Base-by-base conservation (phyloP, 2,113 vertebrate genomes). In the Sinocyclocheilus anophthalmus region DNA sequence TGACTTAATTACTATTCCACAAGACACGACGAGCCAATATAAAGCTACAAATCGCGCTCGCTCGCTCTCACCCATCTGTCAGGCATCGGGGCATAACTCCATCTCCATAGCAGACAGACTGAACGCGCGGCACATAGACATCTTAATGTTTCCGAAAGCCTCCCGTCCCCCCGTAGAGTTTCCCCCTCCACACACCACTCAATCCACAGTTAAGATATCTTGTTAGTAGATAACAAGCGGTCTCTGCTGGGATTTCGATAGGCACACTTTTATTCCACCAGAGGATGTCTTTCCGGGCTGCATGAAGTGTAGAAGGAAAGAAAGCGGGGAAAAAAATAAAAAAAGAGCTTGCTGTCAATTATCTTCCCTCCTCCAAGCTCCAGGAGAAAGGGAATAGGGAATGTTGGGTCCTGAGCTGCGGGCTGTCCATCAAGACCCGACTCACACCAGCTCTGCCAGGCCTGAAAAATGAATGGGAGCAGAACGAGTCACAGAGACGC, bases 181-280 rank as follows among this genome's bases (percentile, higher is more conserved):
- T 30, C 7, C 81, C 30, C 81, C 76, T 76, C 87, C 87, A 39
- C 78, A 78, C 82, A 65, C 81, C 61, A 81, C 86, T 91, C 88
- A 82, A 81, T 88, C 88, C 90, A 57, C 83, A 87, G 86, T 91
- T 90, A 91, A 90, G 90, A 91, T 87, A 88, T 90, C 89, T 88
- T 87, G 63, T 89, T 80, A 85, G 83, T 63, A 88, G 89, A 90
- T 90, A 90, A 90, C 86, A 91, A 89, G 86, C 83, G 69, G 82
- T 67, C 88, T 88, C 90, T 85, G 78, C 75, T 85, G 88, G 88
- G 89, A 85, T 85, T 86, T 89, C 88, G 76, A 86, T 79, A 88
- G 84, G 82, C 33, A 78, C 80, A 76, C 87, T 89, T 83, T 88
- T 78, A 86, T 85, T 88, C 78, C 65, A 86, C 84, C 76, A 65